phyloP scores from a whole-genome alignment of 2,113 vertebrate species.

The Ardeotis arabs region DNA sequence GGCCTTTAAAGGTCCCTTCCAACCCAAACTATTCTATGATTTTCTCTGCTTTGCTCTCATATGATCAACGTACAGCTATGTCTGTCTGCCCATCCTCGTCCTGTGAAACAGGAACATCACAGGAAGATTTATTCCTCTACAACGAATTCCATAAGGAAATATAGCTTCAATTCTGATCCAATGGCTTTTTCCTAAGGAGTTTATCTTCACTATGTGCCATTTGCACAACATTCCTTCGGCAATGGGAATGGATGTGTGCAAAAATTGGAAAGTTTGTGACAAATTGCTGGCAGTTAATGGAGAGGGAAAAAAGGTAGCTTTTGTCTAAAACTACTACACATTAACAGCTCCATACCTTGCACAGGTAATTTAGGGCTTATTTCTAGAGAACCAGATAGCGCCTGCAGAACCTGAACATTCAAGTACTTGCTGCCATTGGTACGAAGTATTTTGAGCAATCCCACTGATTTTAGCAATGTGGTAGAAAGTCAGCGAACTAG shows the following conservation, averaged over 20 bases:
- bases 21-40: no score
- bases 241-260: background rate
- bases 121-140: background rate
- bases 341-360: background rate
- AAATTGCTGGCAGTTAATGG: background rate
- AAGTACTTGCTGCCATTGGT: background rate
- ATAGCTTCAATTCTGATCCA: background rate
- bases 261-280: background rate
- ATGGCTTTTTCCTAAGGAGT: background rate
- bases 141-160: background rate
- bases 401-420: background rate
- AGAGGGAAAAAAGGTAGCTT: background rate
- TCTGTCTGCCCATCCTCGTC: background rate
- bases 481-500: background rate
- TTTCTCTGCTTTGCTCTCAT: background rate
- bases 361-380: background rate
- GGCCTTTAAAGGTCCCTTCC: no score
- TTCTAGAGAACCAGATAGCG: background rate
- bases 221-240: fast-evolving
- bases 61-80: background rate
- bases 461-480: background rate
- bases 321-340: background rate
- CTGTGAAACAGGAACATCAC: background rate
- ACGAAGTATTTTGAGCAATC: background rate
- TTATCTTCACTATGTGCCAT: background rate